These are phyloP conservation scores for Campylomormyrus tamandua DNA, from an alignment of 2,113 vertebrate species.

Conservation along the genomic window DNA sequence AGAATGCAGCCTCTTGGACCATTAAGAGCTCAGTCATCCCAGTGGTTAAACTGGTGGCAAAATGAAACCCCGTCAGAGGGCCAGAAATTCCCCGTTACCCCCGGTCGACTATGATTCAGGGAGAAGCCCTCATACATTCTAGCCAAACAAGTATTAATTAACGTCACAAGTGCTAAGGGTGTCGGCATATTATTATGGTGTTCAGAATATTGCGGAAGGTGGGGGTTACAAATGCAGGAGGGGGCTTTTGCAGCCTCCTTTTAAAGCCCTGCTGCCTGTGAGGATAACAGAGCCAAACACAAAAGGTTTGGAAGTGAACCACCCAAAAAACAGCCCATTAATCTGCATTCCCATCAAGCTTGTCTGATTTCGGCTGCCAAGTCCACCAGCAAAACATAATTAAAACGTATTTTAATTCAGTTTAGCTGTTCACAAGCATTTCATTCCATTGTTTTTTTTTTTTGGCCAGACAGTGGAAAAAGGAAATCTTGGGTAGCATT, in stretches of 20 bases:
- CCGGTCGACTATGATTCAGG: neutral
- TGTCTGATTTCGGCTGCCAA: neutral
- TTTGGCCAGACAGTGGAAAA: neutral
- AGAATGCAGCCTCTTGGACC: neutral
- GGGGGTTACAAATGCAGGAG: neutral
- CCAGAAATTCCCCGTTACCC: neutral
- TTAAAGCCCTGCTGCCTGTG: neutral
- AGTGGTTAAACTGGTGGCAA: neutral
- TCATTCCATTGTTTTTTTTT: neutral
- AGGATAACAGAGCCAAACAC: neutral
- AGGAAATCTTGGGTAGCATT: neutral
- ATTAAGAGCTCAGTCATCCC: neutral
- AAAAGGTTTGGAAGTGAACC: neutral
- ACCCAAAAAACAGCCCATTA: neutral
- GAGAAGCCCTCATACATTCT: constrained; percentile 41
- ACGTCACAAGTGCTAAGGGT: neutral
- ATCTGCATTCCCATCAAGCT: neutral
- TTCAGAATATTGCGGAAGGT: neutral
- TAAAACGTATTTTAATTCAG: neutral
- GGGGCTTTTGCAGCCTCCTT: neutral
- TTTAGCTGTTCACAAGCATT: neutral
- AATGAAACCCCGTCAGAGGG: neutral
- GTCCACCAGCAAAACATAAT: neutral
- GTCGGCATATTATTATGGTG: neutral
- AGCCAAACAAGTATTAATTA: constrained; percentile 24